A percentile compares a stretch with the other conserved stretches of the same genome.
Evolutionary conservation across 2,797 vertebrate species (phyloP).

Genomic region (Catharus ustulatus): DNA sequence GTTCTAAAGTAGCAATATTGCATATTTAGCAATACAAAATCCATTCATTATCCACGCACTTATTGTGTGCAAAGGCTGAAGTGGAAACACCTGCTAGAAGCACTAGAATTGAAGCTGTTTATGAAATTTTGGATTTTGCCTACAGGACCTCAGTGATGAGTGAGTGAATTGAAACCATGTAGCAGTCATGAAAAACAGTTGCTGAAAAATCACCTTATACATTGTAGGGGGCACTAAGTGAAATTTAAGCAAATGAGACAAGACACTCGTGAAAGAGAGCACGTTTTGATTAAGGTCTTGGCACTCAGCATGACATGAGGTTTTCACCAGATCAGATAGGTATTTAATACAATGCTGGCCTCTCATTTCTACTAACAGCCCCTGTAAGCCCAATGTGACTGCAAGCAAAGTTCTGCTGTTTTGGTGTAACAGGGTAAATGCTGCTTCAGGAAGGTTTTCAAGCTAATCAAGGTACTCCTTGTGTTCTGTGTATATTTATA

Average conservation of each 20-base stretch:
- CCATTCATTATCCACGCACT: not conserved
- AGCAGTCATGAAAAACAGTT: not conserved
- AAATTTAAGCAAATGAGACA: not conserved
- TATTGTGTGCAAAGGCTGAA: not conserved
- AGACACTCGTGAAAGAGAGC: not conserved
- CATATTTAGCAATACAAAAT: not conserved
- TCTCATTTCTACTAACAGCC: not conserved
- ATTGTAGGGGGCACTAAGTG: not conserved
- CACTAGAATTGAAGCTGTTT: not conserved
- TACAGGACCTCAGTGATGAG: not conserved
- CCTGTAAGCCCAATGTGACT: not conserved
- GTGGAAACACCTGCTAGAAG: not conserved
- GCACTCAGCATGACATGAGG: not conserved
- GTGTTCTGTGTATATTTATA: not conserved
- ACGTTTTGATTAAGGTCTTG: not conserved
- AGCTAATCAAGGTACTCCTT: not conserved
- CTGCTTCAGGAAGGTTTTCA: not conserved
- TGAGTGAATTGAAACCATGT: not conserved
- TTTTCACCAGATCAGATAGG: not conserved
- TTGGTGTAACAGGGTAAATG: not conserved
- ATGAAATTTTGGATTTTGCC: not conserved
- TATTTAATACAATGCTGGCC: not conserved
- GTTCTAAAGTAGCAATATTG: not conserved
- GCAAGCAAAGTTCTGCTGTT: not conserved
- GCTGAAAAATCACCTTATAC: not conserved